Evolutionary conservation across 2,113 vertebrate species (phyloP).

Genomic region (Parotia lawesii): DNA sequence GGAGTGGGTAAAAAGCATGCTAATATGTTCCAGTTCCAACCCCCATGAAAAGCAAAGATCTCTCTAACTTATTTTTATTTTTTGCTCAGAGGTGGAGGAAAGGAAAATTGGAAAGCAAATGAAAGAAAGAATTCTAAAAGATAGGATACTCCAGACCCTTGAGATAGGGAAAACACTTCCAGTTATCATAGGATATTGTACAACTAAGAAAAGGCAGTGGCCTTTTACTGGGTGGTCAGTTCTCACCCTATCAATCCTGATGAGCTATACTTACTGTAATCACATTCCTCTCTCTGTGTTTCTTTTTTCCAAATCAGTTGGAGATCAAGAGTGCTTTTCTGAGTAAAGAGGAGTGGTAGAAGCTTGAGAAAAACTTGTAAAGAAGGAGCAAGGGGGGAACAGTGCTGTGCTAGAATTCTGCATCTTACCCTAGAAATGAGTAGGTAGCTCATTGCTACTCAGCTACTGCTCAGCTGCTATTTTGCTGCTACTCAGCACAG

Average conservation of each 20-base stretch:
- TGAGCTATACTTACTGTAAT: background rate
- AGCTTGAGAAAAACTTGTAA: background rate
- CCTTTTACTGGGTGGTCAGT: background rate
- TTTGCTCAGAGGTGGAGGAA: background rate
- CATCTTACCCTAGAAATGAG: background rate
- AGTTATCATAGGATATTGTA: background rate
- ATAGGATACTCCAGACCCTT: background rate
- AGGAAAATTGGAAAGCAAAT: background rate
- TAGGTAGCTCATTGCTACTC: background rate
- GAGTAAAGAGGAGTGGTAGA: background rate
- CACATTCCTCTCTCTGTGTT: background rate
- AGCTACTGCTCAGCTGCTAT: background rate
- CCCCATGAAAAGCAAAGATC: background rate
- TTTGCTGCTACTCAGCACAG: background rate
- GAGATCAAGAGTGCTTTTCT: background rate
- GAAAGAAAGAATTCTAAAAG: background rate
- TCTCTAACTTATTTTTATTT: background rate
- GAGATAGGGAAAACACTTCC: background rate
- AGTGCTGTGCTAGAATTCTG: background rate
- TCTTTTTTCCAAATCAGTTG: background rate
- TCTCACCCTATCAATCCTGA: background rate
- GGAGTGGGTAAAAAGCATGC: conserved; percentile 34
- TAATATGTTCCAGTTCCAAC: background rate
- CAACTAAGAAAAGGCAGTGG: background rate
- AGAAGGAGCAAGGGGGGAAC: background rate